A percentile compares a stretch with the other conserved stretches of the same genome.
These are phyloP conservation scores for Rhinophrynus dorsalis DNA, from an alignment of 2,797 vertebrate species.

Conservation along the genomic window DNA sequence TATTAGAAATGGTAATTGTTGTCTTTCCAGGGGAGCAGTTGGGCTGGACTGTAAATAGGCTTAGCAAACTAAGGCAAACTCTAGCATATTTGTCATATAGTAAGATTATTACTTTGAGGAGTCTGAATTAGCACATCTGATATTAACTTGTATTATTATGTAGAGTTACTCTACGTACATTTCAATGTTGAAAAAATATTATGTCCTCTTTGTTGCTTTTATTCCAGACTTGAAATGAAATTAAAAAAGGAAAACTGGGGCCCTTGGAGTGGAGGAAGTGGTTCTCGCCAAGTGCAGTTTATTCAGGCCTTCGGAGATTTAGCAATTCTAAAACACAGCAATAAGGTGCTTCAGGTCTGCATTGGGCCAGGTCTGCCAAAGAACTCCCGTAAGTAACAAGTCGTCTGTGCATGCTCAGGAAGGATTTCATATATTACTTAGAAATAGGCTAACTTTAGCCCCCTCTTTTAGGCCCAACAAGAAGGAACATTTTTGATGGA, in stretches of 20 bases:
- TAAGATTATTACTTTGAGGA: too few species aligned
- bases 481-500: conserved; percentile 68
- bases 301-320: conserved; percentile 83
- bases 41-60: too few species aligned
- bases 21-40: too few species aligned
- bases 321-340: conserved; percentile 84
- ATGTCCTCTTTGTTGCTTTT: too few species aligned
- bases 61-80: too few species aligned
- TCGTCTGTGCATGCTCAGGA: not conserved
- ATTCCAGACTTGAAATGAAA: conserved; percentile 88
- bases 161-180: too few species aligned
- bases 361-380: conserved; percentile 90
- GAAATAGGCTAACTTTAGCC: not conserved
- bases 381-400: conserved; percentile 89
- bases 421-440: not conserved
- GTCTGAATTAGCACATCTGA: too few species aligned
- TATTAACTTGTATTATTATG: too few species aligned
- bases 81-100: too few species aligned
- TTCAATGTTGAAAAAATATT: too few species aligned
- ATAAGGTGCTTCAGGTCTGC: conserved; percentile 94
- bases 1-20: too few species aligned
- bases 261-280: conserved; percentile 81
- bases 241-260: conserved; percentile 98
- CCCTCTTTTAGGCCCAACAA: conserved; percentile 80
- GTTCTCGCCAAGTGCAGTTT: conserved; percentile 89